Evolutionary conservation across 1,140 invertebrate genomes (phyloP), one percentile per base, ranked within the genome.

Genomic region (Metopolophium dirhodum): DNA sequence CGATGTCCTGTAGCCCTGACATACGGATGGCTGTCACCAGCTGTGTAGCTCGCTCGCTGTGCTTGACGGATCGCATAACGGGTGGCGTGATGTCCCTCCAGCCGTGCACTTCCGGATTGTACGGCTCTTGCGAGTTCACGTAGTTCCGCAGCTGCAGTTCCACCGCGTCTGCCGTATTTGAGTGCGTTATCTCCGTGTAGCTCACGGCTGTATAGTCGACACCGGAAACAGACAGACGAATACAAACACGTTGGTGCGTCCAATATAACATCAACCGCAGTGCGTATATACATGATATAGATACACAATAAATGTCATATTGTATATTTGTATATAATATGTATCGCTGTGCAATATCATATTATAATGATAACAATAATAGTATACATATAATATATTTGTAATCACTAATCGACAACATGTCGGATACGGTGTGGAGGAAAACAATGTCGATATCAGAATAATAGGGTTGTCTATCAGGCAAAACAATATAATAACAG

Each of bases 31-130:
- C 82, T 18, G 49, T 85, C 82, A 93, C 49, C 14, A 93, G 37
- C 51, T 85, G 91, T 26, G 91, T 86, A 35, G 91, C 91, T 26
- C 91, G 91, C 11, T 83, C 91, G 91, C 35, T 68, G 82, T 93
- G 91, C 49, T 57, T 93, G 91, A 93, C 88, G 88, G 87, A 90
- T n/a, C 93, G 87, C 93, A 93, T 45, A n/a, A 83, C 61, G 26
- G 87, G 91, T 22, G 94, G 94, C 90, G 94, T 94, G 77, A 94
- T 90, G 37, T 94, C 94, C 41, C 94, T 93, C 94, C 94, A 94
- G 47, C 94, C 94, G 93, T 94, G 94, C n/a, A 94, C 61, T 77
- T 94, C 93, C 8, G 94, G 94, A 85, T 94, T 94, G 92, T 94
- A 94, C n/a, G 94, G 94, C 68, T 94, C 94, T 90, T 94, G 82